Evolutionary conservation across 2,888 invertebrate genomes (phyloP).

Genomic region (Zeuzera pyrina): DNA sequence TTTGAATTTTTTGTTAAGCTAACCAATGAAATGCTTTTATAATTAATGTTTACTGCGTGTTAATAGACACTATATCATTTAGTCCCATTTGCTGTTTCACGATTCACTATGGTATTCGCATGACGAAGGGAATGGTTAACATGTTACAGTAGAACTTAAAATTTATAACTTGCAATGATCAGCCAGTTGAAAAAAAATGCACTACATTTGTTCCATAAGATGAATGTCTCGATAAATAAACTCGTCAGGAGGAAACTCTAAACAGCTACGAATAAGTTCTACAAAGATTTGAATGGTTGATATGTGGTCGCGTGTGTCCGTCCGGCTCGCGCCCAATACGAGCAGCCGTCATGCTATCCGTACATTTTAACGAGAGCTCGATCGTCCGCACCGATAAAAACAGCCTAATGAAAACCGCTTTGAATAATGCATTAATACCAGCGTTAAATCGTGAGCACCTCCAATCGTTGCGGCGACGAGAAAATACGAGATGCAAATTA

Average conservation of each 20-base stretch:
- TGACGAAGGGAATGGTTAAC: too few species aligned
- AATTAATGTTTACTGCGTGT: too few species aligned
- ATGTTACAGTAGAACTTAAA: background rate
- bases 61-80: too few species aligned
- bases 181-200: background rate
- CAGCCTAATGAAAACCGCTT: constrained; percentile 68
- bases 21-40: too few species aligned
- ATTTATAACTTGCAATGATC: background rate
- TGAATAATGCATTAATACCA: constrained; percentile 73
- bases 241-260: constrained; percentile 20
- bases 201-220: constrained; percentile 7
- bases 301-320: constrained; percentile 41
- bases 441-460: constrained; percentile 71
- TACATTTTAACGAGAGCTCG: constrained; percentile 70
- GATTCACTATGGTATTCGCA: too few species aligned
- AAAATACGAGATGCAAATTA: constrained; percentile 67
- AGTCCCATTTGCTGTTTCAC: too few species aligned
- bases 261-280: constrained; percentile 27
- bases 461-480: constrained; percentile 56
- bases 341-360: constrained; percentile 69
- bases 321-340: constrained; percentile 40
- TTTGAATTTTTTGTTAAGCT: too few species aligned
- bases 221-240: constrained; percentile 22
- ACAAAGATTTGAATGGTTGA: constrained; percentile 30
- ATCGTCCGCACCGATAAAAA: constrained; percentile 60